Evolutionary conservation across 2,113 vertebrate genomes (phyloP).

Genomic region (Tachuris rubrigastra): DNA sequence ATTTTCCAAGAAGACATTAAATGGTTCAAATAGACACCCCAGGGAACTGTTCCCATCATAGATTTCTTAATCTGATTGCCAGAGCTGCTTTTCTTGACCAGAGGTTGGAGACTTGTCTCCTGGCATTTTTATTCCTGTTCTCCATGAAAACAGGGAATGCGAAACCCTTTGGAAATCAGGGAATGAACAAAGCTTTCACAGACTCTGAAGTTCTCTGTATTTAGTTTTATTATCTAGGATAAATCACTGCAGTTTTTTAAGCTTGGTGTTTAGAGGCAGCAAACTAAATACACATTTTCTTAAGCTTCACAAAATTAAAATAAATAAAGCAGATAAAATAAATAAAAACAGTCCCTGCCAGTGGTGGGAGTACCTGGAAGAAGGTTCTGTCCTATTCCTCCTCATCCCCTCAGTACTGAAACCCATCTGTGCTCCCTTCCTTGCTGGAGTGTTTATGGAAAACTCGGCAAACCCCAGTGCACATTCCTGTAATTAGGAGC

Average conservation of each 20-base stretch:
- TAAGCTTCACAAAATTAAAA: background rate
- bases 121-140: background rate
- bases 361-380: background rate
- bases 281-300: background rate
- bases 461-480: background rate
- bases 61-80: background rate
- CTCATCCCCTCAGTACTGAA: background rate
- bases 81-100: background rate
- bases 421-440: background rate
- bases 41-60: rapidly evolving
- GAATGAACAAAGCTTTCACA: background rate
- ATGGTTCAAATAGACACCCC: background rate
- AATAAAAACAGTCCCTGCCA: background rate
- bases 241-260: background rate
- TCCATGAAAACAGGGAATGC: background rate
- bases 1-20: background rate
- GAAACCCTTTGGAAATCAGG: background rate
- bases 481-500: rapidly evolving
- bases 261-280: background rate
- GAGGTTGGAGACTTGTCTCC: background rate
- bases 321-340: background rate
- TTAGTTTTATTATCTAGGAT: background rate
- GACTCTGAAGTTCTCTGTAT: background rate
- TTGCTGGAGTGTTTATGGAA: rapidly evolving
- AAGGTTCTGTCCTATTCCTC: background rate